Evolutionary conservation across 37 sponge, comb jelly and placozoan species (phyloP).

Genomic region (Theonella swinhoei): DNA sequence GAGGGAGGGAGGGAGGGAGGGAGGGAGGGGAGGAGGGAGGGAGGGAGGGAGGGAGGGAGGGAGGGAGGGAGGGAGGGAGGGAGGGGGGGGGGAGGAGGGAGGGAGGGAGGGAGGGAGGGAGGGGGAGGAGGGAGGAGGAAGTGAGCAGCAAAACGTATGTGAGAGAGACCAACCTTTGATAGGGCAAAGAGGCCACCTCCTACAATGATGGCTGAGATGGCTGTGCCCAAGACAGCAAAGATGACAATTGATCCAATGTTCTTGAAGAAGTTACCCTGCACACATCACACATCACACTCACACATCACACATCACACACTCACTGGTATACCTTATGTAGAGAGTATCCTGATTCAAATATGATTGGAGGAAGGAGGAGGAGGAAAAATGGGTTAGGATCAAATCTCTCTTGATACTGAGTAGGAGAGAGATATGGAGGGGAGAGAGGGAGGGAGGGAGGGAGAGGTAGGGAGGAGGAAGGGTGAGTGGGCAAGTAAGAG

Average conservation of each 20-base stretch:
- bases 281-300: too few species aligned
- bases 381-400: constrained; percentile 88
- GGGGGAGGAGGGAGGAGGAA: neutral
- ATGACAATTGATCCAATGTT: constrained; percentile 93
- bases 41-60: neutral
- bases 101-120: neutral
- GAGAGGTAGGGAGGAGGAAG: constrained; percentile 2
- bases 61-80: neutral
- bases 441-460: too few species aligned
- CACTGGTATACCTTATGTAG: constrained; percentile 87
- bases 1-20: neutral
- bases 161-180: constrained; percentile 53
- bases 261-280: constrained; percentile 96
- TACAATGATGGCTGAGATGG: constrained; percentile 88
- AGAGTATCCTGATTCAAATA: constrained; percentile 97
- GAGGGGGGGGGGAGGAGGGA: neutral
- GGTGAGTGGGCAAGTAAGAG: neutral
- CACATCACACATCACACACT: too few species aligned
- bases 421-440: too few species aligned
- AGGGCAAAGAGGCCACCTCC: constrained; percentile 85
- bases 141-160: neutral
- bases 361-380: constrained; percentile 94
- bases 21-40: neutral
- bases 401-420: constrained; percentile 72
- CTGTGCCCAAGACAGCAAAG: constrained; percentile 95